phyloP scores from a whole-genome alignment of 2,797 vertebrate genomes.

The Neomorphus geoffroyi region DNA sequence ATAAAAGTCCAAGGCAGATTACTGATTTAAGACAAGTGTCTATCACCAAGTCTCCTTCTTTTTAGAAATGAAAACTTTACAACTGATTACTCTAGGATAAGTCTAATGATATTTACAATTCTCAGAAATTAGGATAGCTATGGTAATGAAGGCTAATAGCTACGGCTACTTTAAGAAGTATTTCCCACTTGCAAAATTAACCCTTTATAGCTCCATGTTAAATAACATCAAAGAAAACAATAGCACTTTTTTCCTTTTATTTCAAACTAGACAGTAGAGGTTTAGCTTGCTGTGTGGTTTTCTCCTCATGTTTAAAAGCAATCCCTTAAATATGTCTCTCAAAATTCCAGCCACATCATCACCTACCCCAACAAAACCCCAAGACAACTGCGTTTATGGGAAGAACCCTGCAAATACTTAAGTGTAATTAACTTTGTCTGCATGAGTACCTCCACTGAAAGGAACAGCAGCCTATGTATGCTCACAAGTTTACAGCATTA shows the following conservation, averaged over 20 bases:
- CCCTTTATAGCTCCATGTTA: not conserved
- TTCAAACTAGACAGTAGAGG: not conserved
- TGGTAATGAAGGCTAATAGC: not conserved
- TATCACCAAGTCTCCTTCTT: not conserved
- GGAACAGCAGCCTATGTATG: not conserved
- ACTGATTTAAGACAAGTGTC: not conserved
- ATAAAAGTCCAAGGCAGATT: not conserved
- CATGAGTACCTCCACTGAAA: not conserved
- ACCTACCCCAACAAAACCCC: not conserved
- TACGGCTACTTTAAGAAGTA: not conserved
- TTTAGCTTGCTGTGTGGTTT: accelerated
- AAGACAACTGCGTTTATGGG: not conserved
- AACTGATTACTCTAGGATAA: not conserved
- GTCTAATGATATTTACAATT: not conserved
- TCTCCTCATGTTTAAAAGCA: not conserved
- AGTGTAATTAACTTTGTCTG: not conserved
- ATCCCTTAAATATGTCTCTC: not conserved
- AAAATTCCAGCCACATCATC: not conserved
- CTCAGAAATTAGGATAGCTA: not conserved
- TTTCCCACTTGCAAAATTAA: not conserved
- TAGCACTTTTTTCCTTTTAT: not conserved
- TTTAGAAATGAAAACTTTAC: not conserved
- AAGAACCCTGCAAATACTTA: not conserved
- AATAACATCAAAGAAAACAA: not conserved
- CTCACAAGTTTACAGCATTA: not conserved